Percentiles rank a stretch among this genome's conserved stretches.
Evolutionary conservation across 2,113 vertebrate genomes (phyloP).

Genomic region (Sisor rabdophorus): DNA sequence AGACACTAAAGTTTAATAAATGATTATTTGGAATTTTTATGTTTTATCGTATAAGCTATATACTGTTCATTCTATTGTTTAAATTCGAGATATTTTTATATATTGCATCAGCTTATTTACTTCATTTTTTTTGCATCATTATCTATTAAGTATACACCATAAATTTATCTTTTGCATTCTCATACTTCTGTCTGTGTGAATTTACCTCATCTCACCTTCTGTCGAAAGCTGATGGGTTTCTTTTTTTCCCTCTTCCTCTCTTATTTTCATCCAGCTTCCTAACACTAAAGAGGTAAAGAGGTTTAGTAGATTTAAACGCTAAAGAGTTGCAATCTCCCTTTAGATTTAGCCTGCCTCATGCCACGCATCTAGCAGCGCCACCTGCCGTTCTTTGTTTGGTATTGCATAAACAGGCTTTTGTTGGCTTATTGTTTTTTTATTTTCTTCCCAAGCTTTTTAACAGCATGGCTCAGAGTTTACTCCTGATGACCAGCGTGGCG

Average conservation of each 20-base stretch:
- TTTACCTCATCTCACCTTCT: not conserved
- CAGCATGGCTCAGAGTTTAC: constrained; percentile 83
- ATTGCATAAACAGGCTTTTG: not conserved
- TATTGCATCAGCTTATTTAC: too few species aligned
- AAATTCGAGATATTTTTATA: not conserved
- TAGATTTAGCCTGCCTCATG: constrained; percentile 4
- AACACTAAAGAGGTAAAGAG: constrained; percentile 80
- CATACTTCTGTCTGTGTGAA: not conserved
- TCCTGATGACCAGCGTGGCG: constrained; percentile 92
- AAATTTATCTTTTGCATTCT: not conserved
- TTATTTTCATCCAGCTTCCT: constrained; percentile 71
- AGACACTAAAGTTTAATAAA: not conserved
- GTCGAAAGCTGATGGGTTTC: not conserved
- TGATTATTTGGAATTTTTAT: not conserved
- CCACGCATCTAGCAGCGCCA: constrained; percentile 7
- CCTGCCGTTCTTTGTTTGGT: constrained; percentile 28
- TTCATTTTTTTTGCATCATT: not conserved
- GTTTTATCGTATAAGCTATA: too few species aligned
- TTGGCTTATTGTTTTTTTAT: constrained; percentile 21
- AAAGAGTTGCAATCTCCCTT: constrained; percentile 6
- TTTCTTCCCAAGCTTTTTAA: constrained; percentile 74
- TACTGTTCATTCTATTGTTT: not conserved
- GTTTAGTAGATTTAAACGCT: constrained; percentile 10
- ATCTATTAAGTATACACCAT: not conserved
- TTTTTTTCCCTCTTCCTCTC: constrained; percentile 26